phyloP scores from a whole-genome alignment of 1,140 invertebrate genomes.

The Oscheius sp. region DNA sequence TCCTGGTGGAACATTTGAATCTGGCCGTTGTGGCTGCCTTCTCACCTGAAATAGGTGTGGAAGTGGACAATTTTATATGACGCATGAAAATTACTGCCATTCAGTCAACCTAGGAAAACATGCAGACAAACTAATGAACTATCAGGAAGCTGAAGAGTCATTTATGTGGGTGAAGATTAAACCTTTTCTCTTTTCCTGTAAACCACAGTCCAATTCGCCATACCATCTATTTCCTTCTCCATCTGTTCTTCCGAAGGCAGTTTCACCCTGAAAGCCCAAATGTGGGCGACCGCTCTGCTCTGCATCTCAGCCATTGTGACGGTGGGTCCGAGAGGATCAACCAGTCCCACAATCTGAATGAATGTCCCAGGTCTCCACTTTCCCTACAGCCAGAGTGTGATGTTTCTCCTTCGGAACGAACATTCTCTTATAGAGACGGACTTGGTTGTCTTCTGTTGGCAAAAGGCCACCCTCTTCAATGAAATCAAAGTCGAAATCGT shows the following conservation, averaged over 20 bases:
- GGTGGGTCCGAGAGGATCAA: neutral
- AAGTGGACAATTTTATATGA: no score
- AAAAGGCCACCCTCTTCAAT: neutral
- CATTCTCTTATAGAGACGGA: neutral
- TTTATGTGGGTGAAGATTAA: no score
- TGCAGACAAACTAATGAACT: no score
- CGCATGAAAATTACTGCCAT: no score
- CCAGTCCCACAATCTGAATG: neutral
- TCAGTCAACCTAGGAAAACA: no score
- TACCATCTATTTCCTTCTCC: neutral
- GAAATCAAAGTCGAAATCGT: constrained; percentile 3
- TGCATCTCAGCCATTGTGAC: neutral
- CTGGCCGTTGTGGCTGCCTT: neutral
- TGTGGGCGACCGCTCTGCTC: neutral
- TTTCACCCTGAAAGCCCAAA: neutral
- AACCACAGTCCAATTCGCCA: neutral
- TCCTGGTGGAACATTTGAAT: neutral
- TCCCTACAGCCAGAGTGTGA: neutral
- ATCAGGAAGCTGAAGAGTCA: no score
- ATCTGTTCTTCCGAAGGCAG: neutral
- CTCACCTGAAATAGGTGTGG: neutral
- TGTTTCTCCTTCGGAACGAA: neutral
- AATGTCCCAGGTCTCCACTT: neutral
- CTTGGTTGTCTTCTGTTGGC: neutral
- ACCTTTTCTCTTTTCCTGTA: no score